Base-by-base conservation (phyloP, 2,888 invertebrate species). In the Caenorhabditis sp. region DNA sequence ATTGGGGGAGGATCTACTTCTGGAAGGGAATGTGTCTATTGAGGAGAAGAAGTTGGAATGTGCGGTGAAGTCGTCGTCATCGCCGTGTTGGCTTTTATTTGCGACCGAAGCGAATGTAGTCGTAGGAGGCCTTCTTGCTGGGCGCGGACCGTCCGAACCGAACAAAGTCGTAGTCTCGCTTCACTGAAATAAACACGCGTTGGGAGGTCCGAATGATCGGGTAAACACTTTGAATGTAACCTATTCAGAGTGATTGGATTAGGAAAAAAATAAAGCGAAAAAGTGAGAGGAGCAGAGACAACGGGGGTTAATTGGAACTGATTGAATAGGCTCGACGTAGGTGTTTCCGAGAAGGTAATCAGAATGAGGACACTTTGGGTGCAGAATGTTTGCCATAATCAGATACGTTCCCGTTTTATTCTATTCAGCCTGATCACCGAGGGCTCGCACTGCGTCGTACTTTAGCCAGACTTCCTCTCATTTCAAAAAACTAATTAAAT, bases 141-240 rank as follows among this genome's bases (percentile, higher is more conserved):
- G 74, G 74, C n/a, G 63, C 61, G n/a, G 72, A 50, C 30, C 79
- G 50, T 45, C 79, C 79, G 55, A 79, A 79, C 35, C 79, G 71
- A 13, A 79, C 79, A 50, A 79, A 79, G 50, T 79, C 79, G 59
- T 79, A 79, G 56, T 73, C 72, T 27, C 79, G 61, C 53, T 79
- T 79, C 48, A 56, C 75, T 75, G 74, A 27, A 78, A n/a, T n/a
- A n/a, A n/a, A 73, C 53, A 35, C 30, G n/a, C 2, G 9, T 1
- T 8, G 6, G 22, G 4, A 48, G 13, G n/a, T 41, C 2, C 6
- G 9, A 26, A 26, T 9, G 5, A 8, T 22, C 45, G 17, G 5
- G 46, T 26, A 24, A n/a, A 24, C 22, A 46, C n/a, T 24, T 26
- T 5, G 26, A 46, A 46, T n/a, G 13, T 2, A 24, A 45, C 22